Evolutionary conservation across 2,888 invertebrate genomes (phyloP).

Genomic region (Erebia palarica): DNA sequence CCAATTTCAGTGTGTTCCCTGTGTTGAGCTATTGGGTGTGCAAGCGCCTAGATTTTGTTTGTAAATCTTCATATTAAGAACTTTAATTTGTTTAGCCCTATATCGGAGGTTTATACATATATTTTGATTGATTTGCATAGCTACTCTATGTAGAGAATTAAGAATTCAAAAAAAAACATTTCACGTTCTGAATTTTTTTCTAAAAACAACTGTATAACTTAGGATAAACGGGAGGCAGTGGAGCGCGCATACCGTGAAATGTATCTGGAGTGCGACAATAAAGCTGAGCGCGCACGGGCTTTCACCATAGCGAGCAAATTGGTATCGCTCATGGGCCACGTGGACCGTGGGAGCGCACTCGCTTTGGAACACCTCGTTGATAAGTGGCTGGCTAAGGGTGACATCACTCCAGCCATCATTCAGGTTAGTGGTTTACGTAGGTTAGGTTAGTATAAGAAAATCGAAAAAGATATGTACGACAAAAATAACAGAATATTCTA

Average conservation of each 20-base stretch:
- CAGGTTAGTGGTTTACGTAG: conserved; percentile 56
- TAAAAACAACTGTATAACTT: background rate
- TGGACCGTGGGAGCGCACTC: conserved; percentile 71
- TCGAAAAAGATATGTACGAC: too few relatives aligned
- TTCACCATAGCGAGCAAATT: conserved; percentile 63
- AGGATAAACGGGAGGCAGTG: conserved; percentile 87
- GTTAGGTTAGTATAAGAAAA: too few relatives aligned
- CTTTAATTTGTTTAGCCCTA: too few relatives aligned
- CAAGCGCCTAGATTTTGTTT: too few relatives aligned
- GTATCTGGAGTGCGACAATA: conserved; percentile 82
- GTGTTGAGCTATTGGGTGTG: too few relatives aligned
- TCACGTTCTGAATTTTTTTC: background rate
- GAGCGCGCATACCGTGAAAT: conserved; percentile 89
- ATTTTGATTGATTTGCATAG: too few relatives aligned
- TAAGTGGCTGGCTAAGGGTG: conserved; percentile 72
- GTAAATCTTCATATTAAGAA: too few relatives aligned
- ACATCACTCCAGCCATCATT: conserved; percentile 69
- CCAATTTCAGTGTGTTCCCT: too few relatives aligned
- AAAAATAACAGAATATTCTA: too few relatives aligned
- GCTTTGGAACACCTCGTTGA: conserved; percentile 70
- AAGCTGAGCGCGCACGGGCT: conserved; percentile 74
- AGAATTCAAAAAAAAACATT: too few relatives aligned
- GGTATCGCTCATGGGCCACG: conserved; percentile 52
- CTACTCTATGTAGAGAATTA: too few relatives aligned
- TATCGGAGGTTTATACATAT: too few relatives aligned